Percentiles rank a stretch among this genome's conserved stretches.
Evolutionary conservation across 2,113 vertebrate species (phyloP).

Genomic region (Sinocyclocheilus anophthalmus): DNA sequence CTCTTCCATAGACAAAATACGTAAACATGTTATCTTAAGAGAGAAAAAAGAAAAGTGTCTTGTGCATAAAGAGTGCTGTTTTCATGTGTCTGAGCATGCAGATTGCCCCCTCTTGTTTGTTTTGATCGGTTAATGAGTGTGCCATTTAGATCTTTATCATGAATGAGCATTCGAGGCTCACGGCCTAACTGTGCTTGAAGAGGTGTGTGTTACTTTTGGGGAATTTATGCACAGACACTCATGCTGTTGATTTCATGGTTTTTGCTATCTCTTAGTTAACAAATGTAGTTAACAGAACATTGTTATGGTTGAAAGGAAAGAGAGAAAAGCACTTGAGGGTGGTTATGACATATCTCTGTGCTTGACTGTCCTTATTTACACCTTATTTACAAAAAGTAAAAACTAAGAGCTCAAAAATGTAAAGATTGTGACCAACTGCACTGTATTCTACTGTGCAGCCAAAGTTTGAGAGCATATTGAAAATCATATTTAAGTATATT

Average conservation of each 20-base stretch:
- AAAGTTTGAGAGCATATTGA: not conserved
- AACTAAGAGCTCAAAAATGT: not conserved
- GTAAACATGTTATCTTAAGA: not conserved
- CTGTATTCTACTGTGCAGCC: not conserved
- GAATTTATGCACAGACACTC: constrained; percentile 62
- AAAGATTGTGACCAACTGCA: not conserved
- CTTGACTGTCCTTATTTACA: not conserved
- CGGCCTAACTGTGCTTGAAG: constrained; percentile 69
- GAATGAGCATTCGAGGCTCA: constrained; percentile 65
- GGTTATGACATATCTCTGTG: constrained; percentile 63
- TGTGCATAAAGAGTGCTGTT: constrained; percentile 11
- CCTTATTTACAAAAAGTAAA: not conserved
- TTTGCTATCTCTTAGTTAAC: constrained; percentile 70
- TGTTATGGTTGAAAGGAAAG: constrained; percentile 73
- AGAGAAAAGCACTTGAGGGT: constrained; percentile 68
- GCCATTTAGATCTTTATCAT: constrained; percentile 50
- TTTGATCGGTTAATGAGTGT: constrained; percentile 50
- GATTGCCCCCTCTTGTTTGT: constrained; percentile 45
- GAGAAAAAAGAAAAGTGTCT: not conserved
- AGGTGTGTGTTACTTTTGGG: constrained; percentile 71
- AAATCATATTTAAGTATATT: not conserved
- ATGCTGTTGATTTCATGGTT: constrained; percentile 66
- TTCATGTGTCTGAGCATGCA: constrained; percentile 31
- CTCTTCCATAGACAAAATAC: not conserved
- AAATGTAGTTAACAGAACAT: constrained; percentile 68